Percentiles rank a stretch among this genome's conserved stretches.
Evolutionary conservation across 1,140 invertebrate genomes (phyloP).

Genomic region (Chlorops oryzae): DNA sequence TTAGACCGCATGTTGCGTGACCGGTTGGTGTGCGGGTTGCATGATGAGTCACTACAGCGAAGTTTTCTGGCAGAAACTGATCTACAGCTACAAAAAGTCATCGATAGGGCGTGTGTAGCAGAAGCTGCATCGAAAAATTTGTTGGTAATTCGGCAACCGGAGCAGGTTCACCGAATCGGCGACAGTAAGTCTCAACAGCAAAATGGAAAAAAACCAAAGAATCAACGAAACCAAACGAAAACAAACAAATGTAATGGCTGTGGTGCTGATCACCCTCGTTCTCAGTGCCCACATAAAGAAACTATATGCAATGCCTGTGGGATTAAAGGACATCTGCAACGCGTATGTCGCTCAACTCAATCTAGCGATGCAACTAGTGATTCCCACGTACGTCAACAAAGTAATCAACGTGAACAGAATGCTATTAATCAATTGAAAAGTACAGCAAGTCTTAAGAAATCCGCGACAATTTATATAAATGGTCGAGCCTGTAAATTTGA

Average conservation of each 20-base stretch:
- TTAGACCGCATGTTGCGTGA: slow-evolving; percentile 20
- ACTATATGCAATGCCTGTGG: neutral
- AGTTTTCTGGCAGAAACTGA: slow-evolving; percentile 10
- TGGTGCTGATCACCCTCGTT: neutral
- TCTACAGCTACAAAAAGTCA: neutral
- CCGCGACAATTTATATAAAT: neutral
- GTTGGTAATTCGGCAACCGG: neutral
- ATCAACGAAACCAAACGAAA: neutral
- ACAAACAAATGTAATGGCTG: neutral
- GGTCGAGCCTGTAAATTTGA: neutral
- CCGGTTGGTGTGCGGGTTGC: slow-evolving; percentile 17
- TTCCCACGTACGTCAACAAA: neutral
- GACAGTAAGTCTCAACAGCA: neutral
- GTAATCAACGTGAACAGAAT: neutral
- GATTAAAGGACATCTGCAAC: neutral
- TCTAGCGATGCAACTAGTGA: no score
- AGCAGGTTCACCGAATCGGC: neutral
- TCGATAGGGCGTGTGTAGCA: neutral
- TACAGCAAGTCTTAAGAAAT: neutral
- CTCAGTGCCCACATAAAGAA: slow-evolving; percentile 1
- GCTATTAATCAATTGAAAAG: neutral
- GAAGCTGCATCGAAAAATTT: slow-evolving; percentile 1
- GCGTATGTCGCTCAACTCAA: neutral
- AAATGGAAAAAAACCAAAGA: neutral
- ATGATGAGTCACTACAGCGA: slow-evolving; percentile 11